Evolutionary conservation across 2,888 invertebrate genomes (phyloP), one percentile per base, ranked within the genome.

Genomic region (Xanthorhoe spadicearia): DNA sequence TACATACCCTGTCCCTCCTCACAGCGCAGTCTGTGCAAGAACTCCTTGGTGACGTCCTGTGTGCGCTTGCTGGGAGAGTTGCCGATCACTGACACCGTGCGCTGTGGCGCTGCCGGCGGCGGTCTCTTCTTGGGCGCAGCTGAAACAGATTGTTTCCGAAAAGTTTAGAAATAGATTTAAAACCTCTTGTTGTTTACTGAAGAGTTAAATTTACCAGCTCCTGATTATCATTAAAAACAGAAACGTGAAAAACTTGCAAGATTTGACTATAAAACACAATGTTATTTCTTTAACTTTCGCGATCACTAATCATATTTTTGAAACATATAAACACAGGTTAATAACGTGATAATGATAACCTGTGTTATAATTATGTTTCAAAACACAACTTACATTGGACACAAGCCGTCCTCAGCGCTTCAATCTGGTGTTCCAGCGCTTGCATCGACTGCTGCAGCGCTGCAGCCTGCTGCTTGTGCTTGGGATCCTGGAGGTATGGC

Each of bases 381-480:
- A n/a, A n/a, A 38, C 8, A 9, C 9, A 52, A 56, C 54, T 35
- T 19, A 65, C 59, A 35, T 17, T 19, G 60, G 7, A n/a, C 19
- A 32, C 69, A 70, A 2, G 72, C 65, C 7, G 48, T 61, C 46
- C 57, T 69, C 60, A 74, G 38, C 19, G 58, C 53, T n/a, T 71
- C 62, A 23, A 70, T n/a, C 28, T 65, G 58, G 2, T 35, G 49
- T 7, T 78, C 73, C 61, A 86, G 67, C 17, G 75, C 65, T 10
- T 68, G 50, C 0, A 68, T 71, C 2, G 76, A 68, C 3, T 54
- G 64, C 4, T 73, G 68, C 51, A 80, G 67, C 17, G 60, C 65
- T 53, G 8, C 23, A 28, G 35, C 73, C 46, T 49, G 65, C 17
- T 53, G 61, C 15, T 57, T 35, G 46, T 72, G 73, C 10, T 64